Conservation (phyloP, 2,797 vertebrate species). For the Rhynchotus rufescens region DNA sequence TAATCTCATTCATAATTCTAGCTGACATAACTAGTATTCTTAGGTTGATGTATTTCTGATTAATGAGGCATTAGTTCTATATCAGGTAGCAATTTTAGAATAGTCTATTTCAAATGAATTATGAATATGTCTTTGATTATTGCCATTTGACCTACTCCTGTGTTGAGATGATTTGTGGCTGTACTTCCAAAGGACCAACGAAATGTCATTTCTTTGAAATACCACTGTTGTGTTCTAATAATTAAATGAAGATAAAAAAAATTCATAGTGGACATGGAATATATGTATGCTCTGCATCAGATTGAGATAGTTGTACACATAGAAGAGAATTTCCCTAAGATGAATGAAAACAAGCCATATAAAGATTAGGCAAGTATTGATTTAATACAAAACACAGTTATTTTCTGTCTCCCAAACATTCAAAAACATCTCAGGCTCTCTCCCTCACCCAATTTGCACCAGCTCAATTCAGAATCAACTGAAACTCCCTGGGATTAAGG, state of each 20-base stretch:
- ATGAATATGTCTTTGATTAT: constrained; percentile 57
- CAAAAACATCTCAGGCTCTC: background rate
- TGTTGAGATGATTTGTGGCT: constrained; percentile 60
- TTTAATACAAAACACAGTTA: background rate
- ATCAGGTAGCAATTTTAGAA: constrained; percentile 59
- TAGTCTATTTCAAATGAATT: constrained; percentile 44
- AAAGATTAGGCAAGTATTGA: background rate
- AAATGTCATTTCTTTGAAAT: constrained; percentile 56
- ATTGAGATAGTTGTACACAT: background rate
- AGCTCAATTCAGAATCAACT: background rate
- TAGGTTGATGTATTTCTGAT: constrained; percentile 40
- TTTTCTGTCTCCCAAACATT: background rate
- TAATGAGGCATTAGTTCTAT: constrained; percentile 62
- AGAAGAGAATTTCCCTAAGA: background rate
- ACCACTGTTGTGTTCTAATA: constrained; percentile 30
- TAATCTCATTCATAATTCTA: constrained; percentile 5
- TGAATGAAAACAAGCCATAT: background rate
- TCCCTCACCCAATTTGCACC: background rate
- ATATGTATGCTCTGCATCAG: background rate
- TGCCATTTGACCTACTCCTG: constrained; percentile 44
- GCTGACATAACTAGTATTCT: background rate
- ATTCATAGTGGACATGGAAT: background rate
- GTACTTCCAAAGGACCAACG: constrained; percentile 9
- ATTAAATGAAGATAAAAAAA: constrained; percentile 55
- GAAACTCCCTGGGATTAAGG: background rate